phyloP scores from a whole-genome alignment of 2,888 invertebrate genomes.

The Troides aeacus region DNA sequence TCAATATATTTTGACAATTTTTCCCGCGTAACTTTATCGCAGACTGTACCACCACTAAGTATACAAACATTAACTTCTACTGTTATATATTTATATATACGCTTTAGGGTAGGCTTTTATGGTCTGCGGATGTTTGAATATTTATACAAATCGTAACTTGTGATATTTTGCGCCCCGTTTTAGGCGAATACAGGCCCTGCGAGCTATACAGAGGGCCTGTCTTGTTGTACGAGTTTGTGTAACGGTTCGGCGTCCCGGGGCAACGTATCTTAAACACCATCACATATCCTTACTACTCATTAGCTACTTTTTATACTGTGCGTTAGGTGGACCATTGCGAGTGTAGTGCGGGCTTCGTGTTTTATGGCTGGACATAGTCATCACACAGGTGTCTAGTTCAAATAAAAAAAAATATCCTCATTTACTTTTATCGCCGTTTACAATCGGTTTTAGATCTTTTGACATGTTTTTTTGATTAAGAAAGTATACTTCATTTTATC shows the following conservation, averaged over 20 bases:
- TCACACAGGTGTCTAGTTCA: not conserved
- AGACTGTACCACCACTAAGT: constrained; percentile 55
- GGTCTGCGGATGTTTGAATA: constrained; percentile 47
- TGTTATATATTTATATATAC: constrained; percentile 49
- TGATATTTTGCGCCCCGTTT: constrained; percentile 35
- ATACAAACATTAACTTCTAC: constrained; percentile 56
- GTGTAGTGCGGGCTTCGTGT: constrained; percentile 10
- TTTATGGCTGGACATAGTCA: constrained; percentile 17
- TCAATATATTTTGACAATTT: not conserved
- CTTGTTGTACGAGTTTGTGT: constrained; percentile 36
- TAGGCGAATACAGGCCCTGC: constrained; percentile 1
- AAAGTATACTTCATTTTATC: too few species aligned
- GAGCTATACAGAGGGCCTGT: not conserved
- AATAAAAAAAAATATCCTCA: not conserved
- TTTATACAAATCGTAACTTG: constrained; percentile 39
- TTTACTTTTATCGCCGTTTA: not conserved
- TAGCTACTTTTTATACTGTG: constrained; percentile 69
- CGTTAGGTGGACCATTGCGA: constrained; percentile 68
- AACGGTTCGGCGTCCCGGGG: constrained; percentile 44
- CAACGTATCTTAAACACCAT: constrained; percentile 62
- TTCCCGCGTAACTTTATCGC: constrained; percentile 2
- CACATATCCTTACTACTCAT: constrained; percentile 75
- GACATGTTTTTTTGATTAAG: too few species aligned
- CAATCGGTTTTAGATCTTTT: too few species aligned
- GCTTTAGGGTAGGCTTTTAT: constrained; percentile 67